Conservation (phyloP, 1,140 invertebrate species). For the Campoletis sonorensis region DNA sequence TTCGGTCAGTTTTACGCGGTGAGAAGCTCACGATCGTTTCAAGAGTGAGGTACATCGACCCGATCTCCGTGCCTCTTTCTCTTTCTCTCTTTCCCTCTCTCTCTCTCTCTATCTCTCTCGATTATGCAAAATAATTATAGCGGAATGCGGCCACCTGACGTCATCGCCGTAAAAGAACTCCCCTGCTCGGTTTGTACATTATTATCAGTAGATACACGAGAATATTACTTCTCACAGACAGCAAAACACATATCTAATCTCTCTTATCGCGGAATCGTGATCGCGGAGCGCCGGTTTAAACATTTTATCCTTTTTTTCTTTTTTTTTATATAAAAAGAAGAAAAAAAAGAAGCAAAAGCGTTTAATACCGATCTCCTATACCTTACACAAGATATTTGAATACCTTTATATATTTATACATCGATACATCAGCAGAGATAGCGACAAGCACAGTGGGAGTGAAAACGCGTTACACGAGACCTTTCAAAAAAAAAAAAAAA, state of each 20-base stretch:
- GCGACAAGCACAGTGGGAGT: background rate
- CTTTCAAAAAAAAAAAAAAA: slow-evolving; percentile 11
- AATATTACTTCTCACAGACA: background rate
- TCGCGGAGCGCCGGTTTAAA: background rate
- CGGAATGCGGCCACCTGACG: slow-evolving; percentile 76
- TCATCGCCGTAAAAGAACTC: slow-evolving; percentile 52
- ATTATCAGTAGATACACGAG: background rate
- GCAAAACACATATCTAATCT: slow-evolving; percentile 3
- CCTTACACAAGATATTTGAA: too few relatives aligned
- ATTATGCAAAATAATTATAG: slow-evolving; percentile 76
- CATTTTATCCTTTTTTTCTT: too few relatives aligned
- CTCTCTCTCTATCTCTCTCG: too few relatives aligned
- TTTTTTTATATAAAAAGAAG: too few relatives aligned
- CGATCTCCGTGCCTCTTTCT: background rate
- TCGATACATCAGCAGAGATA: too few relatives aligned
- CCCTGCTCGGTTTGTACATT: background rate
- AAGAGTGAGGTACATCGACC: slow-evolving; percentile 1
- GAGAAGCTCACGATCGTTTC: background rate
- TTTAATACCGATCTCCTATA: too few relatives aligned
- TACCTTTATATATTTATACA: too few relatives aligned
- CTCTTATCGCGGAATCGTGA: slow-evolving; percentile 1
- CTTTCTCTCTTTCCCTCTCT: slow-evolving; percentile 47
- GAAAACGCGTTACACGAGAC: slow-evolving; percentile 11
- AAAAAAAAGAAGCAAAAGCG: too few relatives aligned
- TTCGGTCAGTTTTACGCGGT: slow-evolving; percentile 3